Conservation (phyloP, 1,140 invertebrate species). For the Trypoxylus dichotomus region DNA sequence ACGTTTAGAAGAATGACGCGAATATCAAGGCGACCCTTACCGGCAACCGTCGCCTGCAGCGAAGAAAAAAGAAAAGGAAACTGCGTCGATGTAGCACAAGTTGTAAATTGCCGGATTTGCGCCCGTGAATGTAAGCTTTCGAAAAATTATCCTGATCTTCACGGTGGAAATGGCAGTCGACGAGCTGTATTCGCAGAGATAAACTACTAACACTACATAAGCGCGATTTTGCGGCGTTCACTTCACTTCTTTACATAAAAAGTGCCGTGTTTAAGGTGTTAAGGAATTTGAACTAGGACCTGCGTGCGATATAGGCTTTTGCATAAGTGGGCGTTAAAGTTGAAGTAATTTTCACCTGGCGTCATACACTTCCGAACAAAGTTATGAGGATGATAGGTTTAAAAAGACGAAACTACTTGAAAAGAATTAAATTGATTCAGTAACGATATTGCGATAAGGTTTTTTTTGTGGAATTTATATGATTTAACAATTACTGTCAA, state of each 20-base stretch:
- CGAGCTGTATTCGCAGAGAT: constrained; percentile 34
- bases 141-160: constrained; percentile 42
- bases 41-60: background rate
- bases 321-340: too few relatives aligned
- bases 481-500: too few relatives aligned
- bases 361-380: too few relatives aligned
- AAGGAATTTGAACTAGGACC: too few relatives aligned
- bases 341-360: too few relatives aligned
- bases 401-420: too few relatives aligned
- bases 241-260: background rate
- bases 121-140: constrained; percentile 41
- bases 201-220: constrained; percentile 27
- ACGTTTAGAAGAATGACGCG: constrained; percentile 3
- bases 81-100: constrained; percentile 29
- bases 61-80: constrained; percentile 3
- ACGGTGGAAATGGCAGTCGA: constrained; percentile 38
- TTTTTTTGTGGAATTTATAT: too few relatives aligned
- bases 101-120: constrained; percentile 43
- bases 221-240: constrained; percentile 1
- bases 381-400: too few relatives aligned
- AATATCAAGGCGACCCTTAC: background rate
- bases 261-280: background rate
- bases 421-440: too few relatives aligned
- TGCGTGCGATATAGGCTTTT: too few relatives aligned
- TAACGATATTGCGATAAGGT: too few relatives aligned